Evolutionary conservation across 2,888 invertebrate species (phyloP), one percentile per base, ranked within the genome.

Genomic region (Coelopa pilipes): DNA sequence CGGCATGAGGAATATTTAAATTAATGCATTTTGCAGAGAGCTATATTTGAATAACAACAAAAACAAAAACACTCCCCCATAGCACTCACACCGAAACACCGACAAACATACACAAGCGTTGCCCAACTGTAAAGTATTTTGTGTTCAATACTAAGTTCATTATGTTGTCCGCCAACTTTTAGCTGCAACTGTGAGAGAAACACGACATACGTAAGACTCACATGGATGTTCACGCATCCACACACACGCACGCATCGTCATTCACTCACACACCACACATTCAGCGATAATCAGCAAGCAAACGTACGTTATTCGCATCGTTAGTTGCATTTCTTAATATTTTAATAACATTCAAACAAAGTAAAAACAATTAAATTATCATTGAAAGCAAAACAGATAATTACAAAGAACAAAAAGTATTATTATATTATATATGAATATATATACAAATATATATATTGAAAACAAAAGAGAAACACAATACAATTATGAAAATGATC

Each of bases 401-500:
- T 53, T 53, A 53, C 13, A 53, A 53, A 3, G 13, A 53, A 15
- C n/a, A 53, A 15, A 5, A 53, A 15, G 10, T 15, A 53, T 15
- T 53, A 53, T 53, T 53, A 53, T 53, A 53, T 53, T 45, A 13
- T 12, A 68, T 55, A 55, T 47, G 47, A 17, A 53, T 68, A 55
- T 53, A 67, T 60, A 72, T 46, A 67, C 11, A 65, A 12, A 24
- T 11, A 50, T 12, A 68, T 13, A 69, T 0, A 70, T 46, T 50
- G 10, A 66, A 73, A 24, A 68, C n/a, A 73, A 69, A 73, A 21
- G 15, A 53, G 53, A 46, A 68, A 49, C 19, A 62, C 55, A 15
- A 34, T 34, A 34, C 17, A 70, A 69, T 62, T 60, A 70, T 66
- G 63, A 67, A 67, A 63, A 34, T 34, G 63, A 75, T 60, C 53